Evolutionary conservation across 2,888 invertebrate species (phyloP).

Genomic region (Silvanus unidentatus): DNA sequence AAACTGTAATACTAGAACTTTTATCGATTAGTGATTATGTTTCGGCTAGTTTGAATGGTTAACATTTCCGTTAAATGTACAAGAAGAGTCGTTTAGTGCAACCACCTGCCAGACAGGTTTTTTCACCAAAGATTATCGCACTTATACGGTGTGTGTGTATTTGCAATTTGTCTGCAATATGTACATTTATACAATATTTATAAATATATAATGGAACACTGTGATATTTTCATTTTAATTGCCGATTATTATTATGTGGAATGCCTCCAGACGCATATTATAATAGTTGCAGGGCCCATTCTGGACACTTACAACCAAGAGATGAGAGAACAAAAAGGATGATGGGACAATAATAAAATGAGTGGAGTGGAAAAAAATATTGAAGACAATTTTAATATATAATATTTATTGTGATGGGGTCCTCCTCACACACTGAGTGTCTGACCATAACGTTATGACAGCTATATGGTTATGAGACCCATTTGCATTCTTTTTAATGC

Average conservation of each 20-base stretch:
- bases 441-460: slow-evolving; percentile 22
- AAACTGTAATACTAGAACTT: slow-evolving; percentile 4
- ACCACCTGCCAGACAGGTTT: slow-evolving; percentile 20
- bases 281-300: too few relatives aligned
- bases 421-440: slow-evolving; percentile 20
- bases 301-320: too few relatives aligned
- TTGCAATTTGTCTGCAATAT: slow-evolving; percentile 11
- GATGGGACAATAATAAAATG: too few relatives aligned
- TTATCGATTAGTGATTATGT: slow-evolving; percentile 12
- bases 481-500: slow-evolving; percentile 4
- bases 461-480: slow-evolving; percentile 22
- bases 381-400: slow-evolving; percentile 18
- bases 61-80: neutral
- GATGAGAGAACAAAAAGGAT: too few relatives aligned
- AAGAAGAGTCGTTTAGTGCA: too few relatives aligned
- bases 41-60: neutral
- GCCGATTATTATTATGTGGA: neutral
- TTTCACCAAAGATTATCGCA: slow-evolving; percentile 9
- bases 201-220: slow-evolving; percentile 2
- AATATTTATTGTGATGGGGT: slow-evolving; percentile 5
- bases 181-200: too few relatives aligned
- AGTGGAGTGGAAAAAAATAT: neutral
- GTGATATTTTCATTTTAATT: slow-evolving; percentile 16
- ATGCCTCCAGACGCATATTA: too few relatives aligned
- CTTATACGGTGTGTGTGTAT: neutral